Evolutionary conservation across 2,113 vertebrate species (phyloP).

Genomic region (Oreochromis tanganicae): DNA sequence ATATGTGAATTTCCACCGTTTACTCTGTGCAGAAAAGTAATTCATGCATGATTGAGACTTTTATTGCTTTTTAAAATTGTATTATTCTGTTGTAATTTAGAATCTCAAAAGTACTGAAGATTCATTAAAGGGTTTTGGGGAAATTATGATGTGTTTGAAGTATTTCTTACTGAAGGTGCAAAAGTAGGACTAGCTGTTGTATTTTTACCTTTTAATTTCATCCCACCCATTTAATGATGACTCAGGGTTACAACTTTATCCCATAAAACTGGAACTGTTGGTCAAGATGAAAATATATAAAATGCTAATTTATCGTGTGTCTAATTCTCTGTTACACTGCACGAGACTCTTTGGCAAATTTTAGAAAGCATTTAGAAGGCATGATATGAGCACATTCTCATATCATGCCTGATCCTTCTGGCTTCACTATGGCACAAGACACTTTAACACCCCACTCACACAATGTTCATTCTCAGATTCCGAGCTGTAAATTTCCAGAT

Average conservation of each 20-base stretch:
- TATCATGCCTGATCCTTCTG: not conserved
- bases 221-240: not conserved
- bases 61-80: not conserved
- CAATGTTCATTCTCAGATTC: not conserved
- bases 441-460: not conserved
- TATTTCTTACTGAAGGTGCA: not conserved
- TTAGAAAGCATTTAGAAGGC: not conserved
- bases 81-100: not conserved
- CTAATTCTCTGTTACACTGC: not conserved
- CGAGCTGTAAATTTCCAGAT: not conserved
- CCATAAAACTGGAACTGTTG: not conserved
- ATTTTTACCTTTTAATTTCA: not conserved
- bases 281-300: not conserved
- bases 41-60: not conserved
- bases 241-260: not conserved
- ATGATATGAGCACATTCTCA: not conserved
- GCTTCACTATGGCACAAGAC: not conserved
- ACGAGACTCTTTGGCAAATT: not conserved
- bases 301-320: not conserved
- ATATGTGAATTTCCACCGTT: not conserved
- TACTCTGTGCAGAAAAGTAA: not conserved
- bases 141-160: not conserved
- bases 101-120: not conserved
- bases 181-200: not conserved
- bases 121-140: not conserved